Base-by-base conservation (phyloP, 2,888 invertebrate species). In the Drosophila infuscata region DNA sequence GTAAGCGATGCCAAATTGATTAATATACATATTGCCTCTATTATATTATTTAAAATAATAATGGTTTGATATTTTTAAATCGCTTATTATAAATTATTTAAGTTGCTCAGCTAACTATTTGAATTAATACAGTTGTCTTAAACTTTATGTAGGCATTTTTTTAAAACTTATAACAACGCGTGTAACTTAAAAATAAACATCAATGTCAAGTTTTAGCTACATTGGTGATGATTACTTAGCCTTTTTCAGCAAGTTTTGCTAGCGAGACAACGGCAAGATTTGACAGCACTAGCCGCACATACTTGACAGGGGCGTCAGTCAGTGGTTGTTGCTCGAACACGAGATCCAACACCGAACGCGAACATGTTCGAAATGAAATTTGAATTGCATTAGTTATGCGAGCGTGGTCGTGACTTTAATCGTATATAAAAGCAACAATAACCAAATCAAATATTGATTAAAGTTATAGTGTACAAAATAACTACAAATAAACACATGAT, bases 271-370 rank as follows among this genome's bases (percentile, higher is more conserved):
- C 32, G 8, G 54, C 61, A 0, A 61, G 41, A 11, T 30, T 41
- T 17, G 5, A 0, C 77, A 79, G 17, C 71, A 74, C 77, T 75
- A 32, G 11, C 29, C 52, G 72, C 52, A 63, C 68, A 72, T 62
- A 56, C 65, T 48, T 57, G 57, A 71, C 58, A 70, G 69, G 77
- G 77, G 74, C 80, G 74, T 74, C 74, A 77, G 79, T 79, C 74
- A 53, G 80, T 80, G 74, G 76, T 79, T 76, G 80, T 67, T 62
- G 80, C 59, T 79, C 64, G 80, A 72, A 54, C 79, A 64, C 66
- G 67, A 67, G 61, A 35, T 56, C 67, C 33, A 79, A 69, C 78
- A 71, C 49, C 68, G 59, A 79, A 54, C 74, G 9, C 73, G 51
- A 79, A 64, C 79, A 80, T 76, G 79, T 65, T 79, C 3, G 79